Evolutionary conservation across 2,113 vertebrate genomes (phyloP), one percentile per base, ranked within the genome.

Genomic region (Zosterops pallidus): DNA sequence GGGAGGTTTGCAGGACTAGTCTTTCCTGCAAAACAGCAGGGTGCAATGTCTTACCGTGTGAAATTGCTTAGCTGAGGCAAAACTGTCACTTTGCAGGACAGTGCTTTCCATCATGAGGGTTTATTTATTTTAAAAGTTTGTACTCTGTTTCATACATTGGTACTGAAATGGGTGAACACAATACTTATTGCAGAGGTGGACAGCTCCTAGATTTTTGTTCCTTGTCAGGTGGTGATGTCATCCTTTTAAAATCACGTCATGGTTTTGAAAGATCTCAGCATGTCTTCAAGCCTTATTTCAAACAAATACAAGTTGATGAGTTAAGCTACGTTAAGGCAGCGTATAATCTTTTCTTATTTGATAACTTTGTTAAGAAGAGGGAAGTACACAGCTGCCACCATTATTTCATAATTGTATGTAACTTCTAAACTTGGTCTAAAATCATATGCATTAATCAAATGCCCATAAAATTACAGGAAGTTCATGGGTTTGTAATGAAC

Each of bases 21-120:
- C 84, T 76, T 47, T 44, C 80, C 85, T 42, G 35, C 49, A 35
- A 39, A 94, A 94, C 86, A 56, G 31, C 57, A 39, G 35, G 11
- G 52, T 77, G 29, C 55, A 25, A 8, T 64, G 47, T 37, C 53
- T 29, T 88, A 55, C 85, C 82, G 37, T n/a, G 60, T 72, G 64
- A 92, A 95, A 89, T 26, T 68, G 57, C 82, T 87, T 90, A 60
- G 76, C 55, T 93, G 42, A 88, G 55, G 39, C n/a, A 77, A 71
- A 85, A 39, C 8, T 15, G 1, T 41, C 49, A 2, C n/a, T 78
- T 94, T 70, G 42, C 83, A 86, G 65, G 63, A 7, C 17, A 67
- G 39, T 24, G 7, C 56, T 97, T 92, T 87, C 62, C 28, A 15
- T 60, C 19, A 2, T 11, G 22, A 83, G 37, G 42, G 71, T 62